These are phyloP conservation scores for Clanis bilineata DNA, from an alignment of 2,888 invertebrate species.

Conservation along the genomic window DNA sequence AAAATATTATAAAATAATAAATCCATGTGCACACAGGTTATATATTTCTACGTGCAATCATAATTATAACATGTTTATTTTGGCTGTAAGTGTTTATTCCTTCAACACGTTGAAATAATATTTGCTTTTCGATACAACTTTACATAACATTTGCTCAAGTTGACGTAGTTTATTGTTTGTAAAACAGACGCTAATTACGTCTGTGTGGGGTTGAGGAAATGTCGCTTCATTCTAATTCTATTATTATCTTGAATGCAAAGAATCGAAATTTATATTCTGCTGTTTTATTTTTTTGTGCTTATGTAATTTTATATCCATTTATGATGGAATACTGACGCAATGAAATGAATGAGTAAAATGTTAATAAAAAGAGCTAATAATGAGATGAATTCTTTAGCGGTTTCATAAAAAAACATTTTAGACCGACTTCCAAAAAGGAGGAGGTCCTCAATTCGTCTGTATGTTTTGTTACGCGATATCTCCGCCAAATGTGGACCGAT, in stretches of 20 bases:
- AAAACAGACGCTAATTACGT: background rate
- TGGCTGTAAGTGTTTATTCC: background rate
- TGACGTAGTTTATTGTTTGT: background rate
- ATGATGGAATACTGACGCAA: too few relatives aligned
- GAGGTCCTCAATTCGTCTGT: too few relatives aligned
- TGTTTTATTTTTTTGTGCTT: too few relatives aligned
- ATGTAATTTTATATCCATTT: too few relatives aligned
- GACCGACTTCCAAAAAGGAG: too few relatives aligned
- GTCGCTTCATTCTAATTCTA: background rate
- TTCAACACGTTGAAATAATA: background rate
- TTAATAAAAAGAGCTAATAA: too few relatives aligned
- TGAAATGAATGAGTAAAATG: too few relatives aligned
- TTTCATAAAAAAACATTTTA: too few relatives aligned
- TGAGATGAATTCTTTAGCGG: too few relatives aligned
- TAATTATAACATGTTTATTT: background rate
- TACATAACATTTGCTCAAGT: background rate
- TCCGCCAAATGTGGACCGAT: too few relatives aligned
- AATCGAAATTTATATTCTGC: background rate
- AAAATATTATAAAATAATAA: background rate
- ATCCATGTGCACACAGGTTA: background rate
- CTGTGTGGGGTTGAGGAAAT: background rate
- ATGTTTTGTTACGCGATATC: too few relatives aligned
- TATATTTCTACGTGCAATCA: background rate
- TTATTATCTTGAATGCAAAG: background rate
- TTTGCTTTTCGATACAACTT: background rate